Evolutionary conservation across 2,888 invertebrate genomes (phyloP).

Genomic region (Molorchus minor): DNA sequence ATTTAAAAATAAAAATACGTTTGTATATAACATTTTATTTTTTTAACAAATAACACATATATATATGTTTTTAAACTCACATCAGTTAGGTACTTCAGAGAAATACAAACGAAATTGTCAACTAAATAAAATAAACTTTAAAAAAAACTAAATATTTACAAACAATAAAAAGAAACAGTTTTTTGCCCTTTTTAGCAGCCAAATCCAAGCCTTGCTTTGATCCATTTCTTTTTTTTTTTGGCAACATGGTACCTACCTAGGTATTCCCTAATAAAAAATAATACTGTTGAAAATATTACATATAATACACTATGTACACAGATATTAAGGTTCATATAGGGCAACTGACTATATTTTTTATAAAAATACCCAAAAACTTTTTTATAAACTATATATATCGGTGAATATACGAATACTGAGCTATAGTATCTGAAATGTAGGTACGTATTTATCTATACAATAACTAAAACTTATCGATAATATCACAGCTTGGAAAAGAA

Average conservation of each 20-base stretch:
- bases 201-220: too few relatives aligned
- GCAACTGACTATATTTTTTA: slow-evolving; percentile 3
- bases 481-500: slow-evolving; percentile 34
- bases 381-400: slow-evolving; percentile 9
- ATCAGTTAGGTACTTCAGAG: too few relatives aligned
- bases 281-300: slow-evolving; percentile 3
- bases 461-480: slow-evolving; percentile 31
- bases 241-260: too few relatives aligned
- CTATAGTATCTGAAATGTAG: too few relatives aligned
- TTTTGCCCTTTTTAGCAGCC: too few relatives aligned
- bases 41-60: slow-evolving; percentile 8
- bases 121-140: too few relatives aligned
- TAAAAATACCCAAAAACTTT: slow-evolving; percentile 28
- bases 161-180: too few relatives aligned
- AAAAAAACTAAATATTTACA: too few relatives aligned
- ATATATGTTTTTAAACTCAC: too few relatives aligned
- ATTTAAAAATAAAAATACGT: not conserved
- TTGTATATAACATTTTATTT: slow-evolving; percentile 8
- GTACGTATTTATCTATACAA: slow-evolving; percentile 10
- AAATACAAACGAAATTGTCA: too few relatives aligned
- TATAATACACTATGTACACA: slow-evolving; percentile 1
- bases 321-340: not conserved
- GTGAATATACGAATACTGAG: slow-evolving; percentile 1
- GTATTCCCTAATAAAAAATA: slow-evolving; percentile 7
- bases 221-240: too few relatives aligned